These are phyloP conservation scores for Ondatra zibethicus DNA, from an alignment of 2,113 vertebrate species.

Conservation along the genomic window DNA sequence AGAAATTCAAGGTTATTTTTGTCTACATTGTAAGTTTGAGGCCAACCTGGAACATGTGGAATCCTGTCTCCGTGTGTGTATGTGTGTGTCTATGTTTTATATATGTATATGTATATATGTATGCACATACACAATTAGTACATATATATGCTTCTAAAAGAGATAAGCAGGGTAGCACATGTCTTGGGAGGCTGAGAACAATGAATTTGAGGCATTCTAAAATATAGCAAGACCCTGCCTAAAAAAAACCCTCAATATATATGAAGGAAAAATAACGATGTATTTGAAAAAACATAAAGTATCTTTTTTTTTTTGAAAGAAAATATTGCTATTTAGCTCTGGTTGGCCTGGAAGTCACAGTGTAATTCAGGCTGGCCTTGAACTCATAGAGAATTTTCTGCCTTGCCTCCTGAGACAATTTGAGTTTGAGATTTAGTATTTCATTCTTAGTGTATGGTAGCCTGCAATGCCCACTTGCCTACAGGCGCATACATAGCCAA, in stretches of 20 bases:
- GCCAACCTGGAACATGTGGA: not conserved
- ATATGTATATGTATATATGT: no score
- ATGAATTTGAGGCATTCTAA: not conserved
- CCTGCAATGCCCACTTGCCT: not conserved
- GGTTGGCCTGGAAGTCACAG: not conserved
- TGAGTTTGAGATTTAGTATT: not conserved
- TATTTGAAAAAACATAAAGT: not conserved
- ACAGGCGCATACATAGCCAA: not conserved
- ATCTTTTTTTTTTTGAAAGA: not conserved
- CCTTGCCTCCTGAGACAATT: not conserved
- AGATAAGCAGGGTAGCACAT: not conserved
- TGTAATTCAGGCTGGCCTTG: not conserved
- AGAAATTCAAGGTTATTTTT: not conserved
- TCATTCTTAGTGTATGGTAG: not conserved
- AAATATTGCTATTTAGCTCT: not conserved
- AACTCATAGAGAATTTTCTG: not conserved
- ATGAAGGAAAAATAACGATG: not conserved
- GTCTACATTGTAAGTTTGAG: not conserved
- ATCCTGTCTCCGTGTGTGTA: no score
- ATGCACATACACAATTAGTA: no score
- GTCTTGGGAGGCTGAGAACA: not conserved
- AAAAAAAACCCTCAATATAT: not conserved
- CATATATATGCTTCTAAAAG: not conserved
- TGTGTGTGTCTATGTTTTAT: no score
- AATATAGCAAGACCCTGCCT: not conserved